Evolutionary conservation across 1,140 invertebrate species (phyloP).

Genomic region (Drosophila subobscura): DNA sequence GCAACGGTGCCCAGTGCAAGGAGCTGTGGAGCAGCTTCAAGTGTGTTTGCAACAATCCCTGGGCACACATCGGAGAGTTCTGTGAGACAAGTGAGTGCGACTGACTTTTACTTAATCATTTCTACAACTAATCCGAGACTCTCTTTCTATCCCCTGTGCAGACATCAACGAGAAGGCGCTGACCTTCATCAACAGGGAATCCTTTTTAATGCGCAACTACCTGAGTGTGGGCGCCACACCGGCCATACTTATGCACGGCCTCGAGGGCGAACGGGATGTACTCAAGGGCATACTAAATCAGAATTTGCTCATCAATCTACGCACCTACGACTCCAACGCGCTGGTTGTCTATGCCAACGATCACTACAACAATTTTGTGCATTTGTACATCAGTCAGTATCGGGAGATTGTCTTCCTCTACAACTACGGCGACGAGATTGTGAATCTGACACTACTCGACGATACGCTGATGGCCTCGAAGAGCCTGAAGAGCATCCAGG

Average conservation of each 20-base stretch:
- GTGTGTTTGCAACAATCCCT: constrained; percentile 94
- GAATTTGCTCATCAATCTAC: constrained; percentile 92
- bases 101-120: not conserved
- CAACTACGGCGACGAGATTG: constrained; percentile 91
- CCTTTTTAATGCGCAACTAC: constrained; percentile 92
- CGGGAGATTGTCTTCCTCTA: constrained; percentile 91
- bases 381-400: constrained; percentile 92
- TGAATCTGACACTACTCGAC: constrained; percentile 90
- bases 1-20: constrained; percentile 94
- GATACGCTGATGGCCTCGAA: constrained; percentile 87
- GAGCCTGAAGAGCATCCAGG: constrained; percentile 91
- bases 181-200: constrained; percentile 92
- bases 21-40: constrained; percentile 96
- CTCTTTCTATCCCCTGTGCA: constrained; percentile 71
- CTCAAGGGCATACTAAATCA: constrained; percentile 90
- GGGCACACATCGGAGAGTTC: constrained; percentile 94
- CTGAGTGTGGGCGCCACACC: constrained; percentile 83
- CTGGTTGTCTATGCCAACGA: constrained; percentile 96
- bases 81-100: constrained; percentile 93
- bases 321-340: constrained; percentile 93
- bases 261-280: constrained; percentile 87
- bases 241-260: constrained; percentile 83
- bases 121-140: not conserved
- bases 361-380: constrained; percentile 96
- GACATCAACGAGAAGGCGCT: constrained; percentile 95